Evolutionary conservation across 2,113 vertebrate species (phyloP), one percentile per base, ranked within the genome.

Genomic region (Pomatostomus ruficeps): DNA sequence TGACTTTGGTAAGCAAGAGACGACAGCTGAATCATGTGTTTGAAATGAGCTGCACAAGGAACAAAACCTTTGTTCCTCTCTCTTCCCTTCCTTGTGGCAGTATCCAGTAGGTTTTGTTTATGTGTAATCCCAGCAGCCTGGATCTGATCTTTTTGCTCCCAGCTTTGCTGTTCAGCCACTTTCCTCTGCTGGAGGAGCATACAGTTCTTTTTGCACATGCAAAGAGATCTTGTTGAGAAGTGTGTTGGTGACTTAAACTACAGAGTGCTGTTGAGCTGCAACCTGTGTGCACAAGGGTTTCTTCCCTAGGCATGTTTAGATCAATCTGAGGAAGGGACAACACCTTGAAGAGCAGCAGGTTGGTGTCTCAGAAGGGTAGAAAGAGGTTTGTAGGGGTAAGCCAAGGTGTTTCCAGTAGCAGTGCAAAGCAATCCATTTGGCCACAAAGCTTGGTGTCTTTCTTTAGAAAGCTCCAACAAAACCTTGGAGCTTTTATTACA

Each of bases 221-320:
- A 67, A 22, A 91, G 54, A 63, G 10, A 19, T 57, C 25, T 48
- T n/a, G 7, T 26, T 84, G 72, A 31, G 40, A 40, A 58, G 24
- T 25, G 24, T 54, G 29, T 26, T 75, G 38, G 25, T 72, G 57
- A 23, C 46, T 73, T 73, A 29, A 52, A 29, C 26, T n/a, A 11
- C 36, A 25, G 35, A 75, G 14, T 46, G 12, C 13, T 65, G 45
- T 36, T 82, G 38, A 62, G 63, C 49, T 77, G 29, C 33, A 62
- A 1, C 20, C 49, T 76, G n/a, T 9, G 1, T 1, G 2, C 29
- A 17, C 12, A 3, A 18, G 42, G 5, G 6, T 42, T 70, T 71
- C 35, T 78, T 76, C 40, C 73, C 19, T 63, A 43, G 59, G 43
- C 22, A 11, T 4, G 14, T 67, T 86, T 33, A 61, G 42, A 38